Percentiles rank a stretch among this genome's conserved stretches.
These are phyloP conservation scores for Phrixothrix hirtus DNA, from an alignment of 2,888 invertebrate species.

Conservation along the genomic window DNA sequence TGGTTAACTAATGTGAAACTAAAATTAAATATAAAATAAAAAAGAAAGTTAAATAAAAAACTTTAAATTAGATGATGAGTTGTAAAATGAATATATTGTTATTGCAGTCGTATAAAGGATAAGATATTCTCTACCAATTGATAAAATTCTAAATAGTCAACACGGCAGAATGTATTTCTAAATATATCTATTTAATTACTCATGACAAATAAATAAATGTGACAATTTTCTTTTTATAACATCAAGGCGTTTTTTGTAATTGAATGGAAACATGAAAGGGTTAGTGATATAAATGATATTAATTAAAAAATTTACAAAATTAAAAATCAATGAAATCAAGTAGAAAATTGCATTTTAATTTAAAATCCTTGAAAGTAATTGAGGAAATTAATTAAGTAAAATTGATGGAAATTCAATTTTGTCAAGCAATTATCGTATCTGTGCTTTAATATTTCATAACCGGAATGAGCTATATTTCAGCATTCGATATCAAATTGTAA, in stretches of 20 bases:
- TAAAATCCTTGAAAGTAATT: conserved; percentile 12
- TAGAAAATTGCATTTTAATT: conserved; percentile 4
- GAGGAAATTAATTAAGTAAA: conserved; percentile 15
- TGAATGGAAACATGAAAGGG: background rate
- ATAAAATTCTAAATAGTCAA: too few species aligned
- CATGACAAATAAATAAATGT: too few species aligned
- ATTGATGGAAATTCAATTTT: conserved; percentile 16
- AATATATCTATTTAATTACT: too few species aligned
- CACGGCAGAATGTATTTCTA: too few species aligned
- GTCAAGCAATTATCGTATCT: conserved; percentile 12
- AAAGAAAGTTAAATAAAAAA: too few species aligned
- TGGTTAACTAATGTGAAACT: too few species aligned
- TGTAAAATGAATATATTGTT: too few species aligned
- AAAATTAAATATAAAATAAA: too few species aligned
- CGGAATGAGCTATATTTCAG: conserved; percentile 11
- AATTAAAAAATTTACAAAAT: background rate
- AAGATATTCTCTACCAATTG: too few species aligned
- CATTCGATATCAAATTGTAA: conserved; percentile 11
- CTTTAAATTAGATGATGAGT: too few species aligned
- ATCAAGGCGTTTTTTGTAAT: background rate
- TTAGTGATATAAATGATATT: background rate
- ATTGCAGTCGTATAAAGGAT: too few species aligned
- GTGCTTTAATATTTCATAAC: conserved; percentile 10
- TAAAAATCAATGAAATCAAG: background rate
- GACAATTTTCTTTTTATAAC: too few species aligned